Evolutionary conservation across 2,113 vertebrate genomes (phyloP).

Genomic region (Theropithecus gelada): DNA sequence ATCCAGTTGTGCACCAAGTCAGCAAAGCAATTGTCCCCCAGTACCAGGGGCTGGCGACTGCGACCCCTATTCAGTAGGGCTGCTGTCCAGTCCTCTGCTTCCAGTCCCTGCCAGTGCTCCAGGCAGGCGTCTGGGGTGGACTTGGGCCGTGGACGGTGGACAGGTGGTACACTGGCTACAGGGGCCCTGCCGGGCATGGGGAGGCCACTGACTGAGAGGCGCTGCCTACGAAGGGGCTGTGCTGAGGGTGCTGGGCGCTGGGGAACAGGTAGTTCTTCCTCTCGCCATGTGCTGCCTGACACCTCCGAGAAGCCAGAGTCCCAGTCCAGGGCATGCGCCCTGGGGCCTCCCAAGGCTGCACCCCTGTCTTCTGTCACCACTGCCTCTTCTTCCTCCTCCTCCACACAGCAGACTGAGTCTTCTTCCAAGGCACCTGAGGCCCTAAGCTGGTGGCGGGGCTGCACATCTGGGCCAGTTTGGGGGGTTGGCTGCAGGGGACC

Average conservation of each 20-base stretch:
- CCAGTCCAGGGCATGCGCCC: conserved; percentile 92
- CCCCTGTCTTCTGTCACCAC: conserved; percentile 68
- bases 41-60: conserved; percentile 94
- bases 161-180: conserved; percentile 75
- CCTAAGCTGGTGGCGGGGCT: conserved; percentile 61
- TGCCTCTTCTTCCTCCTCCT: conserved; percentile 85
- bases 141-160: conserved; percentile 90
- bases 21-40: conserved; percentile 98
- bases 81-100: conserved; percentile 93
- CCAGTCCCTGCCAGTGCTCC: conserved; percentile 94
- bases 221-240: conserved; percentile 86
- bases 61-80: conserved; percentile 93
- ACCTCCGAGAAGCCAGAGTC: conserved; percentile 96
- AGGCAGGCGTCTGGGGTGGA: conserved; percentile 95
- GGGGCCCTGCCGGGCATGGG: neutral
- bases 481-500: conserved; percentile 87
- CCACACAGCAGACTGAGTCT: conserved; percentile 93
- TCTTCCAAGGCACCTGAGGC: conserved; percentile 87
- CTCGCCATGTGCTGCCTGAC: conserved; percentile 89
- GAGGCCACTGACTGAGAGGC: conserved; percentile 80
- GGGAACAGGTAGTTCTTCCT: conserved; percentile 86
- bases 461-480: conserved; percentile 65
- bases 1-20: conserved; percentile 99
- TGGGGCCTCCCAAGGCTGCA: conserved; percentile 82
- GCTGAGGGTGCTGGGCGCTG: conserved; percentile 70